phyloP scores from a whole-genome alignment of 2,888 invertebrate genomes.

The Myathropa florea region DNA sequence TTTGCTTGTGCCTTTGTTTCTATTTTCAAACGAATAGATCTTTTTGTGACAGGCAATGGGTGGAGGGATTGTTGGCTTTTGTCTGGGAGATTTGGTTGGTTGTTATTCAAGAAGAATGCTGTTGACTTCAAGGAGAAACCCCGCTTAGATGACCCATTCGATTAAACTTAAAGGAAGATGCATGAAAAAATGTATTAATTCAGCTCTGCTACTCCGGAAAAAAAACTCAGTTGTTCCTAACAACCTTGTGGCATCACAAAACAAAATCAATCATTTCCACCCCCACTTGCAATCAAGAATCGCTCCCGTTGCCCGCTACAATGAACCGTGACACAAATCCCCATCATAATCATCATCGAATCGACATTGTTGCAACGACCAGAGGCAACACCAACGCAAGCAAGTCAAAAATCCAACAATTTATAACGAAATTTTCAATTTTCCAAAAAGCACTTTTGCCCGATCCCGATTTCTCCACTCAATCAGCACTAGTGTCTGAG shows the following conservation, averaged over 20 bases:
- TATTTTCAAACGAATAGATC: too few species aligned
- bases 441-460: constrained; percentile 31
- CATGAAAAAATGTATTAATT: not conserved
- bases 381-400: constrained; percentile 19
- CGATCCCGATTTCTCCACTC: not conserved
- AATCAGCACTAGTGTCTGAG: not conserved
- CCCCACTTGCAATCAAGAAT: not conserved
- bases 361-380: constrained; percentile 25
- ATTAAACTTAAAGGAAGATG: not conserved
- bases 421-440: constrained; percentile 54
- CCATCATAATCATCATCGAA: constrained; percentile 7
- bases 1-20: too few species aligned
- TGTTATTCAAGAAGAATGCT: too few species aligned
- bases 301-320: not conserved
- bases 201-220: not conserved
- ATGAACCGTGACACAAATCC: constrained; percentile 15
- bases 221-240: not conserved
- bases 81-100: too few species aligned
- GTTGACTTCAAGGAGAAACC: too few species aligned
- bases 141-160: too few species aligned
- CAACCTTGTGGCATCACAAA: not conserved
- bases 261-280: not conserved
- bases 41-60: too few species aligned
- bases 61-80: too few species aligned
- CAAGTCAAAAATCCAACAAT: constrained; percentile 37